Evolutionary conservation across 2,888 invertebrate species (phyloP).

Genomic region (Hemaris fuciformis): DNA sequence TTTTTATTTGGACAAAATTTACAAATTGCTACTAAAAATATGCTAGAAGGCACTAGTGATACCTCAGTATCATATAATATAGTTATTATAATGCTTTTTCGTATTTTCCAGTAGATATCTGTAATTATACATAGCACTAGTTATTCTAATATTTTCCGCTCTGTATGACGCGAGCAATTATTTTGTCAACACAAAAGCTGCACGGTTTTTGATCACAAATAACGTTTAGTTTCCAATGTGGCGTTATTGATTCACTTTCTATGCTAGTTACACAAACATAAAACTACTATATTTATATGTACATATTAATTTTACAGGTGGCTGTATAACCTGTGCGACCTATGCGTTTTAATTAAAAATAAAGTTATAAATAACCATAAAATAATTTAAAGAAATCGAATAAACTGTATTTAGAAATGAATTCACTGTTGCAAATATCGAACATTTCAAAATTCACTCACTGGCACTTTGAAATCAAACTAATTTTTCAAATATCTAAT

Average conservation of each 20-base stretch:
- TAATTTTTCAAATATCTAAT: neutral
- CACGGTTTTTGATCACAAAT: constrained; percentile 61
- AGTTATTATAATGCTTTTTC: too few relatives aligned
- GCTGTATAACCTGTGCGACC: neutral
- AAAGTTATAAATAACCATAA: neutral
- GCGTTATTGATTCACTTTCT: neutral
- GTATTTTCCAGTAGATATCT: too few relatives aligned
- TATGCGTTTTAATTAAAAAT: neutral
- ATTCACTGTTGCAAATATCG: neutral
- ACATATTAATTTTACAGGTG: neutral
- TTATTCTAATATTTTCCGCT: constrained; percentile 52
- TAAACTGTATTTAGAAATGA: neutral
- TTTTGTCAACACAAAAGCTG: constrained; percentile 41
- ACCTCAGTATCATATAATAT: too few relatives aligned
- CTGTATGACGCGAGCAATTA: constrained; percentile 46
- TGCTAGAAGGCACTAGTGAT: too few relatives aligned
- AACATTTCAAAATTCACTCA: neutral
- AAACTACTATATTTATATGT: neutral
- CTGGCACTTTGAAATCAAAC: too few relatives aligned
- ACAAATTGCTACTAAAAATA: too few relatives aligned
- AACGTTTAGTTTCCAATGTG: constrained; percentile 20
- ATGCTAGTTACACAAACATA: neutral
- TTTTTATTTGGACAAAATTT: too few relatives aligned
- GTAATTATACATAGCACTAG: too few relatives aligned
- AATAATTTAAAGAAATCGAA: too few relatives aligned